Evolutionary conservation across 2,888 invertebrate species (phyloP), one percentile per base, ranked within the genome.

Genomic region (Alloplasta piceator): DNA sequence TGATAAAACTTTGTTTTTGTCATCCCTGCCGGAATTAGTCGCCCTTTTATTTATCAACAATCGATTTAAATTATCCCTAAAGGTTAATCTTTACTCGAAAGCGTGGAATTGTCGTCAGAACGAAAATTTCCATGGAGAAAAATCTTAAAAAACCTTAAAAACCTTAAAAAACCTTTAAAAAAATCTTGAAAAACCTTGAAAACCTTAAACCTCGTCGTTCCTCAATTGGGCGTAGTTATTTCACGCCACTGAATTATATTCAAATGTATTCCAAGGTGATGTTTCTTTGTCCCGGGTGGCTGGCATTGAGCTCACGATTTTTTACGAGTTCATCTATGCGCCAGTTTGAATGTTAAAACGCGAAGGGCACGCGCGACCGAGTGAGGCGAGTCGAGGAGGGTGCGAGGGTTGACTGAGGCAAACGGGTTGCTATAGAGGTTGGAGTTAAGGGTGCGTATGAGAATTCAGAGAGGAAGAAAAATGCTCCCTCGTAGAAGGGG

Each of bases 241-340:
- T 68, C 60, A 73, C 70, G 68, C 68, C 41, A 41, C 71, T 75
- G 84, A 86, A 87, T 86, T 84, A 84, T 78, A 88, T 87, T 87
- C 82, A 87, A 89, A 89, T 88, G 85, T 88, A 87, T 87, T 87
- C 85, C 14, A 77, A 67, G 76, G 76, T 80, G 82, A 85, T 83
- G 81, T 82, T 85, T 81, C 83, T 81, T 82, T 74, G 75, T 81
- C 55, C 72, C 72, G 56, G 56, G 60, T 9, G 16, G 14, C 39
- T 10, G n/a, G 10, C 58, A 76, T 80, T 64, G 66, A 66, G 71
- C 79, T 68, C 85, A 73, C 76, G 76, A 75, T 52, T 84, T 26
- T 87, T 87, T 85, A 86, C 84, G 86, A 86, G 85, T 84, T 87
- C 84, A 86, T 87, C 83, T 77, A 70, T 72, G 74, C 36, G 26